phyloP scores from a whole-genome alignment of 2,888 invertebrate species.

The Drosophila kambysellisi region DNA sequence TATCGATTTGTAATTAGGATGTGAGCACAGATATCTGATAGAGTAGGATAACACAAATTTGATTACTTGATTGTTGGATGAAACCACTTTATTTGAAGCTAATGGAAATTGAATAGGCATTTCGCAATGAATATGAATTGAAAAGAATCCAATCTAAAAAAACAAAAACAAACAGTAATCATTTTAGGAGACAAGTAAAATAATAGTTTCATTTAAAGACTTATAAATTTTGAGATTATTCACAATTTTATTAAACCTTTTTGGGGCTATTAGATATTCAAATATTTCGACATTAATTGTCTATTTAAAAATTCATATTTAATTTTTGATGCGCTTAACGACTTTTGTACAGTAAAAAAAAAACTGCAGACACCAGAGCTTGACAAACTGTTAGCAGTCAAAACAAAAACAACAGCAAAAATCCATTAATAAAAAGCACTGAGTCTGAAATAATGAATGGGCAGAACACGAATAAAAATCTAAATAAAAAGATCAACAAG shows the following conservation, averaged over 20 bases:
- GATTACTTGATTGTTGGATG: slow-evolving; percentile 35
- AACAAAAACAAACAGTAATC: background rate
- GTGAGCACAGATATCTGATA: slow-evolving; percentile 24
- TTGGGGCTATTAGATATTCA: background rate
- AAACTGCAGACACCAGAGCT: background rate
- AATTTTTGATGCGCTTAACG: slow-evolving; percentile 7
- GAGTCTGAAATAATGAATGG: slow-evolving; percentile 59
- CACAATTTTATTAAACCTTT: background rate
- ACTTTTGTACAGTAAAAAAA: background rate
- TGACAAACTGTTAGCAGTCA: slow-evolving; percentile 17
- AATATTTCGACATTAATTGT: background rate
- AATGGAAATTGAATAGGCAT: slow-evolving; percentile 46
- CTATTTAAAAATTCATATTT: background rate
- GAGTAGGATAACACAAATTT: slow-evolving; percentile 35
- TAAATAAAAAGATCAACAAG: slow-evolving; percentile 52
- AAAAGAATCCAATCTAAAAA: slow-evolving; percentile 6
- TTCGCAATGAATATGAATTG: slow-evolving; percentile 14
- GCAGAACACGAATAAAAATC: slow-evolving; percentile 46
- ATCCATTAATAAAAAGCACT: slow-evolving; percentile 33
- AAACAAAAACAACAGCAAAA: slow-evolving; percentile 28
- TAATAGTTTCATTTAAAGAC: background rate
- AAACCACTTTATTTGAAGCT: slow-evolving; percentile 39
- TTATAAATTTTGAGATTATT: background rate
- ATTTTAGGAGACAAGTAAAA: background rate
- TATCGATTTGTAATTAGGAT: slow-evolving; percentile 71